Percentiles rank a stretch among this genome's conserved stretches.
Conservation (phyloP, 2,888 invertebrate genomes). For the Lochmaea crataegi region DNA sequence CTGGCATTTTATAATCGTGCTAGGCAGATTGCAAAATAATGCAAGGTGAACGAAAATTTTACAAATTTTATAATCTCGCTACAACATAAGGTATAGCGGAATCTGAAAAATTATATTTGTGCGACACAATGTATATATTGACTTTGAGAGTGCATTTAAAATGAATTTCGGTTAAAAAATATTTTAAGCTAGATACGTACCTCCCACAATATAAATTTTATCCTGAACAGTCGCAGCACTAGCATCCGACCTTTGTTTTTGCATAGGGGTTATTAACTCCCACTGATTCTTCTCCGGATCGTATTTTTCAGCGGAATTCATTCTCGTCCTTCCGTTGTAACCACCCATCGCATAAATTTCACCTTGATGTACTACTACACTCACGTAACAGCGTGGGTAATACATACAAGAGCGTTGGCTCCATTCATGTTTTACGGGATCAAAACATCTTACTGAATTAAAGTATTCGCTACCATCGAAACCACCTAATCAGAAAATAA, state of each 20-base stretch:
- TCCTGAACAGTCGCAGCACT: slow-evolving; percentile 77
- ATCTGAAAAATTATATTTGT: too few species aligned
- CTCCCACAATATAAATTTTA: slow-evolving; percentile 63
- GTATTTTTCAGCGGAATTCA: slow-evolving; percentile 83
- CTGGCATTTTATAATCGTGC: too few species aligned
- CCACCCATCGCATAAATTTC: slow-evolving; percentile 87
- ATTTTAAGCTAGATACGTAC: slow-evolving; percentile 56
- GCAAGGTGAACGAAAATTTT: too few species aligned
- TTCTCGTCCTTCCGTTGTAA: slow-evolving; percentile 81
- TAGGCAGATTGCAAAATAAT: too few species aligned
- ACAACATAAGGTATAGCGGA: too few species aligned
- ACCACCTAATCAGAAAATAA: slow-evolving; percentile 67
- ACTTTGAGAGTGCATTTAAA: too few species aligned
- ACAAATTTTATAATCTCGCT: too few species aligned
- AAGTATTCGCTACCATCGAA: slow-evolving; percentile 84
- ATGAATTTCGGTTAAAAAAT: background rate
- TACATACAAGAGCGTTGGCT: slow-evolving; percentile 83
- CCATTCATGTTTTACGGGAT: slow-evolving; percentile 82
- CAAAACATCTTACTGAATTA: slow-evolving; percentile 82
- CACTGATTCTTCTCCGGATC: slow-evolving; percentile 82
- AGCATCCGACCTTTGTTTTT: slow-evolving; percentile 80
- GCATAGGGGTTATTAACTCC: slow-evolving; percentile 82
- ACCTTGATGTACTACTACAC: slow-evolving; percentile 76
- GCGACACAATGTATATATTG: too few species aligned
- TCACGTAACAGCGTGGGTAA: slow-evolving; percentile 80